Percentiles rank a stretch among this genome's conserved stretches.
Evolutionary conservation across 1,140 invertebrate species (phyloP).

Genomic region (Mactra quadrangularis): DNA sequence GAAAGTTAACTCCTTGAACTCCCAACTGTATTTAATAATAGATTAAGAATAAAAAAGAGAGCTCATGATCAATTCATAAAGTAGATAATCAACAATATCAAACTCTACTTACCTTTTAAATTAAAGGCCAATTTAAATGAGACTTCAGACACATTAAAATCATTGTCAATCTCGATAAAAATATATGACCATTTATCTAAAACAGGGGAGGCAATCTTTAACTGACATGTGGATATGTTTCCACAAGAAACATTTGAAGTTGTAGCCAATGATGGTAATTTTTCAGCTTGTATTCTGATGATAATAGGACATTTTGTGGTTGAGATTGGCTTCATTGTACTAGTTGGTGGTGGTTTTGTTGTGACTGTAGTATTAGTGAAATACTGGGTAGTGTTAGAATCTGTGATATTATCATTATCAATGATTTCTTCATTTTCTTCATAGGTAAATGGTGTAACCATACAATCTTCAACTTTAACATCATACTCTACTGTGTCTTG

Average conservation of each 20-base stretch:
- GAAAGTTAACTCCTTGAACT: no score
- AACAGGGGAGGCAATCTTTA: conserved; percentile 6
- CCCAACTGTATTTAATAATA: no score
- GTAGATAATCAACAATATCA: no score
- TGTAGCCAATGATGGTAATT: neutral
- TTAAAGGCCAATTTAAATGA: conserved; percentile 38
- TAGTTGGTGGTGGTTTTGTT: neutral
- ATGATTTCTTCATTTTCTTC: neutral
- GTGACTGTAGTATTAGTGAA: neutral
- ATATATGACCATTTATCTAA: conserved; percentile 43
- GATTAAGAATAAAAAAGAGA: no score
- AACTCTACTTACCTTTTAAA: conserved; percentile 50
- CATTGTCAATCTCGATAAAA: conserved; percentile 9
- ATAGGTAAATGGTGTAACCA: neutral
- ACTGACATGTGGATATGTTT: conserved; percentile 20
- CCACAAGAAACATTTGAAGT: conserved; percentile 5
- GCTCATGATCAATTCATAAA: no score
- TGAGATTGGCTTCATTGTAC: neutral
- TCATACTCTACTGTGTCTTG: conserved; percentile 30
- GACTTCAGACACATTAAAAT: conserved; percentile 50
- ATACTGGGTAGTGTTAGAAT: neutral
- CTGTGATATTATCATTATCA: neutral
- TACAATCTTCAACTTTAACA: conserved; percentile 28
- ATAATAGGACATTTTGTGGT: conserved; percentile 28
- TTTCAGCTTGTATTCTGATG: conserved; percentile 1